Conservation (phyloP, 30 jellyfish, hydroid and myxozoan species). For the Aurelia aurita region DNA sequence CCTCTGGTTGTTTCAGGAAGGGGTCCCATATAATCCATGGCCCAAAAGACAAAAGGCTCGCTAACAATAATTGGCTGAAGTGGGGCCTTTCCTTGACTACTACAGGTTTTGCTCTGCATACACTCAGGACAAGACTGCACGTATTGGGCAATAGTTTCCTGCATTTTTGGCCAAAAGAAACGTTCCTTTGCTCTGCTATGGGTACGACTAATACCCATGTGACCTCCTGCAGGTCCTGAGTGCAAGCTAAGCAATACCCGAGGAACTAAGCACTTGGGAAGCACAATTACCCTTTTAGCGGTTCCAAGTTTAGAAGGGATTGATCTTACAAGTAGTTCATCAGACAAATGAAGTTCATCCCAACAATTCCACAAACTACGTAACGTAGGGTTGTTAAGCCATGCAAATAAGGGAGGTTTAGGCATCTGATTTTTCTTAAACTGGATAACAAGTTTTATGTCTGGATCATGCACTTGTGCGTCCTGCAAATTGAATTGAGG, state of each 20-base stretch:
- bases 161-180: conserved; percentile 65
- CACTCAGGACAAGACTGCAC: conserved; percentile 44
- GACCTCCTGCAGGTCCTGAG: conserved; percentile 64
- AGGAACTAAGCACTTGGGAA: too few species aligned
- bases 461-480: conserved; percentile 37
- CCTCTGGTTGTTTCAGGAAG: neutral
- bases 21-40: conserved; percentile 1
- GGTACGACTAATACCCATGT: conserved; percentile 61
- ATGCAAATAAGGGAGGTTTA: conserved; percentile 43
- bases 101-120: conserved; percentile 38
- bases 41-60: neutral
- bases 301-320: neutral
- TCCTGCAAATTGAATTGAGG: too few species aligned
- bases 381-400: conserved; percentile 24
- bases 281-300: too few species aligned
- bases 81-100: conserved; percentile 44
- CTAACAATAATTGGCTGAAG: neutral
- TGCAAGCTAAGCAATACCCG: conserved; percentile 48
- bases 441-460: neutral
- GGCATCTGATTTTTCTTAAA: conserved; percentile 19
- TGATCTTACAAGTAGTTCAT: conserved; percentile 49
- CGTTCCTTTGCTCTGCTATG: conserved; percentile 45
- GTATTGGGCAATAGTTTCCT: conserved; percentile 15
- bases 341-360: conserved; percentile 18
- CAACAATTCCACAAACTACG: conserved; percentile 66